Conservation (phyloP, 2,113 vertebrate species). For the Petromus typicus region DNA sequence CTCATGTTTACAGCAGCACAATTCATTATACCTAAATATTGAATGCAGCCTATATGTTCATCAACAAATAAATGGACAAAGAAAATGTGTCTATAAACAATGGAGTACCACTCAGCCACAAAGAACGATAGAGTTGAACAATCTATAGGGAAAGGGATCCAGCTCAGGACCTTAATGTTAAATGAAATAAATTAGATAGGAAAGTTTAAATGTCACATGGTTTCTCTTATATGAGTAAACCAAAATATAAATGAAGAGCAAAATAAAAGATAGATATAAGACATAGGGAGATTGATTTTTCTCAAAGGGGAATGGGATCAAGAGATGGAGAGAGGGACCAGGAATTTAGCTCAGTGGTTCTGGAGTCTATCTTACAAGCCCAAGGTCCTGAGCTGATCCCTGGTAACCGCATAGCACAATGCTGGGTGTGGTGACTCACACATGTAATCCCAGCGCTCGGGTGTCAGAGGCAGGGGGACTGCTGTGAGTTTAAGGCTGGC, state of each 20-base stretch:
- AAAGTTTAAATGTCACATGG: neutral
- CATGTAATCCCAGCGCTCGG: no score
- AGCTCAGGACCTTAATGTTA: neutral
- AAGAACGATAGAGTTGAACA: neutral
- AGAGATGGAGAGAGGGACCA: neutral
- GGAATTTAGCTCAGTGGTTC: no score
- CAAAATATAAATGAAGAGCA: neutral
- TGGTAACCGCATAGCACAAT: no score
- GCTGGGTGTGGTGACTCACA: no score
- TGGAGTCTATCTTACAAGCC: no score
- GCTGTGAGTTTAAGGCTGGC: no score
- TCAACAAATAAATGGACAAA: neutral
- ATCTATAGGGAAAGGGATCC: neutral
- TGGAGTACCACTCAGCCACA: neutral
- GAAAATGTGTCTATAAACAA: neutral
- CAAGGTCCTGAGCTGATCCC: no score
- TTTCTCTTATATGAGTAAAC: neutral
- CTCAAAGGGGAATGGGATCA: neutral
- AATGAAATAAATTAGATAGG: neutral
- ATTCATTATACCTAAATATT: neutral
- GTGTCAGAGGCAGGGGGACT: no score
- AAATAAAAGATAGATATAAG: neutral
- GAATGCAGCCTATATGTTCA: neutral
- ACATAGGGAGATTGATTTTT: neutral
- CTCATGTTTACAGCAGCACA: neutral